phyloP scores from a whole-genome alignment of 1,140 invertebrate genomes.

The Anagrus nilaparvatae region DNA sequence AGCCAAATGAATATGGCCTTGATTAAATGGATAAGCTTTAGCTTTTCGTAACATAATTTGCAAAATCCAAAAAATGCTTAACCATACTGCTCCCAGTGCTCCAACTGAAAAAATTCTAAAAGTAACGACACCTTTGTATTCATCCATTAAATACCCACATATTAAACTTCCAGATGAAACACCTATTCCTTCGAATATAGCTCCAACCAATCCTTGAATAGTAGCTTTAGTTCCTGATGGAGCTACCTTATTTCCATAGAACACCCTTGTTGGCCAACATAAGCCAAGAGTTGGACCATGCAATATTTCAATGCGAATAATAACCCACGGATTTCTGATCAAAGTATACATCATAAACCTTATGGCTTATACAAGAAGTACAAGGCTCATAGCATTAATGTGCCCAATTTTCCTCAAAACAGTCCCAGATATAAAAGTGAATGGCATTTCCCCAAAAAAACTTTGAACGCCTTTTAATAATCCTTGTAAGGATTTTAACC shows the following conservation, averaged over 20 bases:
- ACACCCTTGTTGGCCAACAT: conserved; percentile 81
- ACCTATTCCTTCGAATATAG: conserved; percentile 75
- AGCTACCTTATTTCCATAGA: conserved; percentile 75
- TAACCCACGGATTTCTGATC: conserved; percentile 68
- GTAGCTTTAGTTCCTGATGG: conserved; percentile 80
- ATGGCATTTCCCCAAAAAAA: conserved; percentile 79
- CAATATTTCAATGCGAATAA: conserved; percentile 73
- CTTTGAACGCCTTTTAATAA: conserved; percentile 64
- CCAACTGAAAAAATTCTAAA: conserved; percentile 62
- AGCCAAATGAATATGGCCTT: conserved; percentile 37
- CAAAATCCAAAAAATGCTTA: conserved; percentile 49
- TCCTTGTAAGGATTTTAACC: conserved; percentile 75
- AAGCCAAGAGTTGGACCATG: conserved; percentile 83
- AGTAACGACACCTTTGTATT: conserved; percentile 50
- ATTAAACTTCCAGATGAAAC: conserved; percentile 66
- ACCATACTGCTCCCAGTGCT: conserved; percentile 51
- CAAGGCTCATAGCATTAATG: conserved; percentile 68
- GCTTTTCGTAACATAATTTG: conserved; percentile 42
- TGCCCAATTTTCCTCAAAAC: conserved; percentile 78
- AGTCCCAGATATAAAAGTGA: conserved; percentile 74
- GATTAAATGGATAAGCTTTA: conserved; percentile 31
- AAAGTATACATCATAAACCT: conserved; percentile 77
- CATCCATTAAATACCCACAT: conserved; percentile 54
- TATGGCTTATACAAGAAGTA: conserved; percentile 51
- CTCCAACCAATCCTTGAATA: conserved; percentile 73